phyloP scores from a whole-genome alignment of 2,888 invertebrate genomes.

The Allophyes oxyacanthae region DNA sequence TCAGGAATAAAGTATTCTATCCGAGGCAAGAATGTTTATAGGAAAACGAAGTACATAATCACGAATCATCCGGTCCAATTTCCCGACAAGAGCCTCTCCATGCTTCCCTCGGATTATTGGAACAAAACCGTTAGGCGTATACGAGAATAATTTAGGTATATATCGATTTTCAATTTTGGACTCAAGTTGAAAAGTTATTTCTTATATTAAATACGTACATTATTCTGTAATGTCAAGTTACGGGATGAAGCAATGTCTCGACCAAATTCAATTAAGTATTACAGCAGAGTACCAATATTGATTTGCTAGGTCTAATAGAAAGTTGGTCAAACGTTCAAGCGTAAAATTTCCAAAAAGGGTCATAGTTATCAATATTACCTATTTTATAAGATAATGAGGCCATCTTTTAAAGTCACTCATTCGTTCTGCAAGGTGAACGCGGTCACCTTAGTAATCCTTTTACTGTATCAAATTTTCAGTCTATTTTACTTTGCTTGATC shows the following conservation, averaged over 20 bases:
- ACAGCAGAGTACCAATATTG: slow-evolving; percentile 9
- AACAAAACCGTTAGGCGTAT: slow-evolving; percentile 10
- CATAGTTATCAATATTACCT: too few species aligned
- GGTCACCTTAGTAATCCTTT: slow-evolving; percentile 8
- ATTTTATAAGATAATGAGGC: too few species aligned
- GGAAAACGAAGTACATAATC: slow-evolving; percentile 31
- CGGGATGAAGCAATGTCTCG: slow-evolving; percentile 12
- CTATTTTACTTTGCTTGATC: slow-evolving; percentile 11
- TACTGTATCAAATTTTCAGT: slow-evolving; percentile 16
- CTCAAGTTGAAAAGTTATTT: slow-evolving; percentile 14
- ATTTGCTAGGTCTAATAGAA: too few species aligned
- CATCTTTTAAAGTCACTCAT: slow-evolving; percentile 6
- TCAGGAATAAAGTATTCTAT: not conserved
- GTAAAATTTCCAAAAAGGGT: not conserved
- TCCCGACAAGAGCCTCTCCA: slow-evolving; percentile 15
- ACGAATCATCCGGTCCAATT: slow-evolving; percentile 32
- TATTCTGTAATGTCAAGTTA: slow-evolving; percentile 2
- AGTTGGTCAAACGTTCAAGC: too few species aligned
- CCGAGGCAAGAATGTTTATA: slow-evolving; percentile 21
- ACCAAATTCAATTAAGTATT: slow-evolving; percentile 25
- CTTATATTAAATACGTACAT: slow-evolving; percentile 11
- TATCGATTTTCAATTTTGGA: slow-evolving; percentile 25
- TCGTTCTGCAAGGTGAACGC: slow-evolving; percentile 16
- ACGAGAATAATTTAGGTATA: slow-evolving; percentile 18
- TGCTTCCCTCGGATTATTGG: slow-evolving; percentile 14